phyloP scores from a whole-genome alignment of 1,140 invertebrate genomes.

The Hypsibius dujardini region DNA sequence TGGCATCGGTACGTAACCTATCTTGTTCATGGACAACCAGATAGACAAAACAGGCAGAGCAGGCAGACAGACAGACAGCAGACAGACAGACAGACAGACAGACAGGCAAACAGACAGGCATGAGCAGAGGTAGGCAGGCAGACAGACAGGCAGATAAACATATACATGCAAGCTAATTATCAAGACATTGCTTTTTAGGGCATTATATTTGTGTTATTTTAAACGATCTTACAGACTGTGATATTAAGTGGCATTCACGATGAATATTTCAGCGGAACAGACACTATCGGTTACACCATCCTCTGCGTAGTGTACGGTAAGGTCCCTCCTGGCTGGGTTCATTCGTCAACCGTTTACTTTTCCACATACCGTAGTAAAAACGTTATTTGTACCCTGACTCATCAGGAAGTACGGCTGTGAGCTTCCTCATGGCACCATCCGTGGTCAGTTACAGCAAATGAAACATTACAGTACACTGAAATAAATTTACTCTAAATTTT shows the following conservation, averaged over 20 bases:
- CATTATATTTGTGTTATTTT: background rate
- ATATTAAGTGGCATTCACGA: background rate
- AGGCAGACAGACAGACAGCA: background rate
- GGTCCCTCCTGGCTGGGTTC: background rate
- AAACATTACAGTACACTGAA: too few species aligned
- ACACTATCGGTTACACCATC: constrained; percentile 7
- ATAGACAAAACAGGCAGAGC: background rate
- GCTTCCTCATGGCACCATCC: constrained; percentile 11
- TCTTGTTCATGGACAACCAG: background rate
- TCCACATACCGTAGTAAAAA: background rate
- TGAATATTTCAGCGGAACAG: constrained; percentile 1
- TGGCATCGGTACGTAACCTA: background rate
- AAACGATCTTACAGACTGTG: background rate
- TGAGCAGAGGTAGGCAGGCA: too few species aligned
- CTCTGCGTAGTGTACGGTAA: constrained; percentile 10
- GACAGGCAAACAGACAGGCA: too few species aligned
- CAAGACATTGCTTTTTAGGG: too few species aligned
- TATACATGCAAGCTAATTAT: too few species aligned
- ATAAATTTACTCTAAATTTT: background rate
- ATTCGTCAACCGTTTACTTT: too few species aligned
- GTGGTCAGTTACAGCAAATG: background rate
- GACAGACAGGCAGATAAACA: too few species aligned
- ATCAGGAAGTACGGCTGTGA: background rate
- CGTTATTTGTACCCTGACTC: background rate
- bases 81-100: too few species aligned